Percentiles rank a stretch among this genome's conserved stretches.
phyloP scores from a whole-genome alignment of 2,888 invertebrate genomes.

The Eugnorisma glareosa region DNA sequence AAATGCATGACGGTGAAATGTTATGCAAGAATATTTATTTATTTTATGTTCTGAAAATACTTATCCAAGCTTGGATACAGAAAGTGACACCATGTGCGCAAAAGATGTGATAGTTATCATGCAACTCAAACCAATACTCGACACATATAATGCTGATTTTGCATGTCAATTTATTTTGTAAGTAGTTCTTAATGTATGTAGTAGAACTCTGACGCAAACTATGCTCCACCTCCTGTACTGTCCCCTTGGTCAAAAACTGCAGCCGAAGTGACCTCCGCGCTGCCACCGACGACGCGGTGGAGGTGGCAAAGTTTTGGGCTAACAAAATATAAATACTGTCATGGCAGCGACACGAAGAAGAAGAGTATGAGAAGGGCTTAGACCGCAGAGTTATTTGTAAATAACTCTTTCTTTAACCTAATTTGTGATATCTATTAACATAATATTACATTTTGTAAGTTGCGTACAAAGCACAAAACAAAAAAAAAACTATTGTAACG shows the following conservation, averaged over 20 bases:
- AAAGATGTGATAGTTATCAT: background rate
- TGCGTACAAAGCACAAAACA: background rate
- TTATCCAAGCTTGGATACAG: background rate
- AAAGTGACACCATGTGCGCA: background rate
- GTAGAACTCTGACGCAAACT: background rate
- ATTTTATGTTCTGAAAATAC: background rate
- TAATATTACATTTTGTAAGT: background rate
- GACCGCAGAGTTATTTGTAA: background rate
- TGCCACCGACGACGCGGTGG: background rate
- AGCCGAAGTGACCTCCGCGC: background rate
- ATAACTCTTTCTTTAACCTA: background rate
- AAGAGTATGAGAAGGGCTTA: too few species aligned
- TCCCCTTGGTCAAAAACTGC: background rate
- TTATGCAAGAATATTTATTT: background rate
- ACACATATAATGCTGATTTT: background rate
- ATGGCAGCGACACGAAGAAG: too few species aligned
- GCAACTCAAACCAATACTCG: background rate
- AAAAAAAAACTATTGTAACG: background rate
- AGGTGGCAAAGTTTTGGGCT: background rate
- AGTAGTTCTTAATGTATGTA: background rate
- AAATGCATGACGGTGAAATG: background rate
- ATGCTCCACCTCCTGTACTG: background rate
- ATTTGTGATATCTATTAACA: background rate
- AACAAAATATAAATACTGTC: background rate
- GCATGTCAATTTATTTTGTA: background rate